Conservation (phyloP, 2,113 vertebrate genomes). For the Erythrocercus mccallii region DNA sequence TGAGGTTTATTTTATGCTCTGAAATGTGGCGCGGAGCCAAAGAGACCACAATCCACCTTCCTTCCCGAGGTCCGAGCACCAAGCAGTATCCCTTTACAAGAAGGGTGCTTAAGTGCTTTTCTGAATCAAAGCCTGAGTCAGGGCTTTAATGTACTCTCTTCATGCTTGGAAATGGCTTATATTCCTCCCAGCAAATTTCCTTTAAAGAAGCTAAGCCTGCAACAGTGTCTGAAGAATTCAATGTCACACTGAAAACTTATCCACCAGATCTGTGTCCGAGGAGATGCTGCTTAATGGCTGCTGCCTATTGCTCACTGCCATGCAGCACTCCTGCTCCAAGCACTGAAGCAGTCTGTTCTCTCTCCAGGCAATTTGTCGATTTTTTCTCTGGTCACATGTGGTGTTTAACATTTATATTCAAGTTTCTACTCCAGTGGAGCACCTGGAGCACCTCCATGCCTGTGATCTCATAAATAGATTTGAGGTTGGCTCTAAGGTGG, state of each 20-base stretch:
- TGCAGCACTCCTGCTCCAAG: background rate
- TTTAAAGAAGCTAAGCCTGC: conserved; percentile 45
- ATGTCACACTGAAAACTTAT: conserved; percentile 59
- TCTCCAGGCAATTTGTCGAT: conserved; percentile 4
- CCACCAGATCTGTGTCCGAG: conserved; percentile 44
- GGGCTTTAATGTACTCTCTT: conserved; percentile 47
- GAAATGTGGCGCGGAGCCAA: background rate
- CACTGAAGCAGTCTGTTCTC: conserved; percentile 35
- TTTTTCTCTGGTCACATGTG: background rate
- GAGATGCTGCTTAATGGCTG: conserved; percentile 61
- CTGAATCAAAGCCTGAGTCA: conserved; percentile 66
- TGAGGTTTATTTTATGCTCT: conserved; percentile 43
- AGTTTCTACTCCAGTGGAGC: conserved; percentile 31
- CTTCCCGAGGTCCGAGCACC: conserved; percentile 1
- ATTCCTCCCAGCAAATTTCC: conserved; percentile 49
- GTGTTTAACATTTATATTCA: conserved; percentile 43
- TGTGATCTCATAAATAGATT: background rate
- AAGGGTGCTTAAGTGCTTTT: conserved; percentile 65
- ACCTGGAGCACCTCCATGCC: background rate
- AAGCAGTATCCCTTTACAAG: conserved; percentile 59
- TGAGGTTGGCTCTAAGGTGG: background rate
- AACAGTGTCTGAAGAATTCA: conserved; percentile 61
- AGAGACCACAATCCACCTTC: conserved; percentile 46
- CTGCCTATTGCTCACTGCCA: conserved; percentile 42
- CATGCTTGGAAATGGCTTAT: conserved; percentile 52